Evolutionary conservation across 2,797 vertebrate genomes (phyloP), one percentile per base, ranked within the genome.

Genomic region (Cirrhinus mrigala): DNA sequence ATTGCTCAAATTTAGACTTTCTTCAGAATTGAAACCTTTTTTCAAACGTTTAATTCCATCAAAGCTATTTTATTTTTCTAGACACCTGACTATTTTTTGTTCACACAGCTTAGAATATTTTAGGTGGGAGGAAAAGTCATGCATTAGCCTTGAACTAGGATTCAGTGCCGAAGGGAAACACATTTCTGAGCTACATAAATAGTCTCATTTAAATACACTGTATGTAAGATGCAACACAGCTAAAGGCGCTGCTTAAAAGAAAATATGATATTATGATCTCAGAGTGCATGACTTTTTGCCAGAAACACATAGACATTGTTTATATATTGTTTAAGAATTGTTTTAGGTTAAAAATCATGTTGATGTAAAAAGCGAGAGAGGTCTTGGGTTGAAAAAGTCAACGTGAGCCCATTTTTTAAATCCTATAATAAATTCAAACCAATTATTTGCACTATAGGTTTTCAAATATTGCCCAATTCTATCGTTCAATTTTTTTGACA

Each of bases 61-160:
- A 37, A 5, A 80, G 78, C 44, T 12, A 24, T 62, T 79, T 79
- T 44, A 44, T 44, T 44, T 70, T 62, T 20, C 14, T 62, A 79
- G 15, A 62, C 58, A 48, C 40, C 56, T 46, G 76, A 48, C n/a
- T 20, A 10, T 24, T 22, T 46, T 64, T 64, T 58, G 12, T 48
- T 64, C 18, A 18, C 24, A 29, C 1, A 1, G 40, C 56, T 64
- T 40, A 48, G 24, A 27, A 64, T 62, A 62, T 79, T 79, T 48
- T 6, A 79, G 20, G 77, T 79, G 58, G 40, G 40, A 79, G 77
- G 40, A 12, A 79, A 48, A 8, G 37, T 64, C 56, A 46, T 48
- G 44, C 27, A 68, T 80, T 80, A 68, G 46, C 62, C 14, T 37
- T 80, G 62, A 80, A 68, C 62, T 68, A 12, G 4, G 7, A 80